Evolutionary conservation across 2,797 vertebrate genomes (phyloP), one percentile per base, ranked within the genome.

Genomic region (Crax fasciolata): DNA sequence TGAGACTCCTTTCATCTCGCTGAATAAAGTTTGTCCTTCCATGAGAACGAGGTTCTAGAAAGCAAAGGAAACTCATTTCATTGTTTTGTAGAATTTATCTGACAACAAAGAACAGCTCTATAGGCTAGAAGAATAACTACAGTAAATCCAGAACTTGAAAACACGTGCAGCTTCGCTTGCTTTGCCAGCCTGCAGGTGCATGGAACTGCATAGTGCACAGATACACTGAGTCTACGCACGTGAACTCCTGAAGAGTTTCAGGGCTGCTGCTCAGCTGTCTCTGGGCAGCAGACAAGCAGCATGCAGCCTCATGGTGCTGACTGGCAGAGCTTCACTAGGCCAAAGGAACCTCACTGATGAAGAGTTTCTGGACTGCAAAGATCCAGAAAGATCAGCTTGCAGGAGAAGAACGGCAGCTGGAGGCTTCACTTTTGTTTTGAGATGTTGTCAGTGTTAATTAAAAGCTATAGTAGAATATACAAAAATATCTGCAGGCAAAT

Each of bases 1-100:
- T 98, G 78, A 97, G 92, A 65, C 96, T 96, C 55, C 98, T 97
- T 88, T 98, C 98, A 3, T 98, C 97, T 57, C 97, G 94, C 62
- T 97, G 98, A 78, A 97, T 98, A 85, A 98, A 98, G 90, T 96
- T 98, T 68, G 95, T 84, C 94, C 97, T 97, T 85, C 97, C 97
- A 13, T 97, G 97, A 55, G 97, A 95, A 86, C 97, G 97, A 75
- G 96, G 89, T 74, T 98, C 98, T 98, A 48, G 35, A 57, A 78
- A 41, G 48, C 70, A 58, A 92, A 48, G 32, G 3, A 90, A 91
- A 55, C 13, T 27, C 0, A 7, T 1, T 44, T 62, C 38, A 28
- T 41, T 23, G 28, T 8, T 63, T 15, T 44, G 17, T 7, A 35
- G 20, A 23, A 46, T 25, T 84, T 4, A 11, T 8, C 8, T 57